Evolutionary conservation across 2,888 invertebrate species (phyloP).

Genomic region (Geophilus truncorum): DNA sequence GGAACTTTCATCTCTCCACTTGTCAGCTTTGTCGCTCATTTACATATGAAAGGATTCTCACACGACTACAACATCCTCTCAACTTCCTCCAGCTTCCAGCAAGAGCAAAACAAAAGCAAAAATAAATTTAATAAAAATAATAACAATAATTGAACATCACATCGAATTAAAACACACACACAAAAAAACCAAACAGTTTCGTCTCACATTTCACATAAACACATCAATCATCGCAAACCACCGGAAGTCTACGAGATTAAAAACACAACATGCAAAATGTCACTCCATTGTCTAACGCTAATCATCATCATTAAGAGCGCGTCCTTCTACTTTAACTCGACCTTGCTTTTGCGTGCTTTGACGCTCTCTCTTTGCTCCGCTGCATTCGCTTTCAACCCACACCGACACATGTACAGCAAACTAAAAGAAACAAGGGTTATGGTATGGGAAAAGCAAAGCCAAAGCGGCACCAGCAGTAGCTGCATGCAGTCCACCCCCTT

Average conservation of each 20-base stretch:
- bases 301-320: not conserved
- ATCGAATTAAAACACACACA: not conserved
- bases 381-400: too few relatives aligned
- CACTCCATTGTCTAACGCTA: not conserved
- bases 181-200: not conserved
- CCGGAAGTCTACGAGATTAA: not conserved
- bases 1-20: not conserved
- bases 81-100: not conserved
- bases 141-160: not conserved
- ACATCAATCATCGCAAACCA: not conserved
- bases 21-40: not conserved
- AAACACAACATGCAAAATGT: not conserved
- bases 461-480: not conserved
- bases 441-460: not conserved
- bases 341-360: not conserved
- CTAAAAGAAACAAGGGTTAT: not conserved
- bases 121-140: not conserved
- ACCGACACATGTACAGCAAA: too few relatives aligned
- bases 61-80: not conserved
- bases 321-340: not conserved
- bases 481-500: conserved; percentile 3
- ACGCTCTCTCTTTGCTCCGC: too few relatives aligned
- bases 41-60: not conserved
- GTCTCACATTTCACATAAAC: not conserved
- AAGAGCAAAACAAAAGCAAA: not conserved